Conservation (phyloP, 53 echinoderm and acorn worm genomes). For the Holothuria scabra region DNA sequence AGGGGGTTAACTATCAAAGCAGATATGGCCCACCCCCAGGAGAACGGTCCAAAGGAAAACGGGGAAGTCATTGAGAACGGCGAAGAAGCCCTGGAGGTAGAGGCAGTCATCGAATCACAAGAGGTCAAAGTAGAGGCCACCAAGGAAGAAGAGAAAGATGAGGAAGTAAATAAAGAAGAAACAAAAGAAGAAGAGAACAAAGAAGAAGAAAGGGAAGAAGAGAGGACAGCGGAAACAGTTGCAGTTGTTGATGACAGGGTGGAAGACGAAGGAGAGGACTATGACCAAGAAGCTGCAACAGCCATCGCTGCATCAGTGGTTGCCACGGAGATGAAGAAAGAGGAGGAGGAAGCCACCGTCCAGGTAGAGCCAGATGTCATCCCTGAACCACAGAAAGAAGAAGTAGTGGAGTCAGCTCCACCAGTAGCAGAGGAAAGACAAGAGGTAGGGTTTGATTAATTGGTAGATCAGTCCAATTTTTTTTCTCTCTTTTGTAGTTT, state of each 20-base stretch:
- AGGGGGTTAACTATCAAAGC: conserved; percentile 77
- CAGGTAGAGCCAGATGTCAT: conserved; percentile 37
- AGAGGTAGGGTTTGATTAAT: conserved; percentile 13
- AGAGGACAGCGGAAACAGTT: not conserved
- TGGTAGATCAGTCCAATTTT: too few relatives aligned
- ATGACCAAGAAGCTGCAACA: conserved; percentile 45
- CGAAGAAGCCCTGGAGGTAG: conserved; percentile 19
- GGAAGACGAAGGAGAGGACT: conserved; percentile 38
- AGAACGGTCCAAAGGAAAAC: conserved; percentile 47
- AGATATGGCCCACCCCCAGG: conserved; percentile 44
- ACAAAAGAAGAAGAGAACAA: not conserved
- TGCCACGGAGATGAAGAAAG: conserved; percentile 46
- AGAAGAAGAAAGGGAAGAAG: not conserved
- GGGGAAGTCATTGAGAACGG: conserved; percentile 51
- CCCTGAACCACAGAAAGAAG: conserved; percentile 27
- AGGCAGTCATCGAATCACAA: conserved; percentile 38
- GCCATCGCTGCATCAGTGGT: conserved; percentile 38
- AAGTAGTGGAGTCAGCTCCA: conserved; percentile 20
- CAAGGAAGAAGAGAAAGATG: conserved; percentile 47
- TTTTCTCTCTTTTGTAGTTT: too few relatives aligned
- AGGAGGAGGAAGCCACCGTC: conserved; percentile 27
- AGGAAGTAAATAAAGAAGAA: not conserved
- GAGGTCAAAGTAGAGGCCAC: not conserved
- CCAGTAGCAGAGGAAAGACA: conserved; percentile 6
- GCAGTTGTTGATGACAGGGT: not conserved